Evolutionary conservation across 2,888 invertebrate species (phyloP).

Genomic region (Synergus japonicus): DNA sequence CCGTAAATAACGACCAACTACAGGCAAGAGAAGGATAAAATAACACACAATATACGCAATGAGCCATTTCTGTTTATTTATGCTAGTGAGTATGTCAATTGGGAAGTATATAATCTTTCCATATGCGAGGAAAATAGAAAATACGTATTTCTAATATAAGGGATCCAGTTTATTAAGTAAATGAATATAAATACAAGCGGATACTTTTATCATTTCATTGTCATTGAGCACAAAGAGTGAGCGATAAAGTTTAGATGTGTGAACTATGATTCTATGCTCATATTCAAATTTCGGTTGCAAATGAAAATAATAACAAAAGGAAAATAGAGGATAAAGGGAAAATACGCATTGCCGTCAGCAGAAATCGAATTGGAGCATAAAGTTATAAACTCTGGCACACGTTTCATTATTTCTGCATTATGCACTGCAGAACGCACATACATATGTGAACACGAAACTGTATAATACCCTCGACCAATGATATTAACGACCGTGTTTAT

Average conservation of each 20-base stretch:
- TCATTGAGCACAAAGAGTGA: background rate
- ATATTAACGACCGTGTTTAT: constrained; percentile 15
- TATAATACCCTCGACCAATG: background rate
- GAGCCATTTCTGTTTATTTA: background rate
- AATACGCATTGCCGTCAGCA: constrained; percentile 26
- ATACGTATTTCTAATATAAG: background rate
- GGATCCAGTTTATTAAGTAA: background rate
- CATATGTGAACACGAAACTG: background rate
- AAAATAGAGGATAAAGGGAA: constrained; percentile 29
- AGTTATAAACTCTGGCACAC: constrained; percentile 6
- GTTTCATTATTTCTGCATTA: constrained; percentile 32
- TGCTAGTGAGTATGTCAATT: background rate
- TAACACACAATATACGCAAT: background rate
- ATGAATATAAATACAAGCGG: background rate
- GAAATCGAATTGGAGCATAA: constrained; percentile 1
- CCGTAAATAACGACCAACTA: background rate
- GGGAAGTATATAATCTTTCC: background rate
- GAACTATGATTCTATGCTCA: background rate
- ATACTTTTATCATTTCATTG: background rate
- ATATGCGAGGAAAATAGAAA: background rate
- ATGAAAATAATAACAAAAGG: constrained; percentile 21
- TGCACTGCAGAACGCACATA: background rate
- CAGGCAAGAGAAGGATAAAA: background rate
- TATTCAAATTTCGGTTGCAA: background rate
- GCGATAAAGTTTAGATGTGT: background rate